Percentiles rank a stretch among this genome's conserved stretches.
Conservation (phyloP, 1,140 invertebrate genomes). For the Orussus abietinus region DNA sequence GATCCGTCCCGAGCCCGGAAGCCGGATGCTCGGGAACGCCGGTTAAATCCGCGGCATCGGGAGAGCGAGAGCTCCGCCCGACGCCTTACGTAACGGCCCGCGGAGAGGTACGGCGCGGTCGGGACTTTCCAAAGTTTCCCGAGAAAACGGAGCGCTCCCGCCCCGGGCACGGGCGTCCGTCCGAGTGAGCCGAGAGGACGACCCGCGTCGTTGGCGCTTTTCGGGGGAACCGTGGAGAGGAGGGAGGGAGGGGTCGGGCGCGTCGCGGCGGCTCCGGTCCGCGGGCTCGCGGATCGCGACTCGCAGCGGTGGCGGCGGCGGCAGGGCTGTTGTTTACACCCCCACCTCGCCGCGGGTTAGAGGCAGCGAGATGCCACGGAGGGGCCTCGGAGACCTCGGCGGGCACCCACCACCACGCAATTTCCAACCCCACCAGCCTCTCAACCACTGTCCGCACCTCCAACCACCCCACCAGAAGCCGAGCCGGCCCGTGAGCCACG, state of each 20-base stretch:
- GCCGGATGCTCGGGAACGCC: too few species aligned
- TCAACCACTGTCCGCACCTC: constrained; percentile 53
- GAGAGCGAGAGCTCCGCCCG: too few species aligned
- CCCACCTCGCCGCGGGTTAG: constrained; percentile 28
- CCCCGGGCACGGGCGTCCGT: too few species aligned
- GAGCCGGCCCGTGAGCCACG: constrained; percentile 46
- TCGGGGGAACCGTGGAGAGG: constrained; percentile 15
- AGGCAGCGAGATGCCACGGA: constrained; percentile 24
- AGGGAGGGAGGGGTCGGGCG: constrained; percentile 33
- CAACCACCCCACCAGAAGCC: constrained; percentile 52
- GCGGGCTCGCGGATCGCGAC: constrained; percentile 39
- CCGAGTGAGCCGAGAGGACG: too few species aligned
- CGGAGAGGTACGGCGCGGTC: too few species aligned
- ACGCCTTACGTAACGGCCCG: too few species aligned
- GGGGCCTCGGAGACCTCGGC: constrained; percentile 29
- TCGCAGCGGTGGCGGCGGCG: constrained; percentile 25
- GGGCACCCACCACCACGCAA: constrained; percentile 53
- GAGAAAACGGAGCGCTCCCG: too few species aligned
- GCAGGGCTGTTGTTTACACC: constrained; percentile 27
- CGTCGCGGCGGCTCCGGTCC: constrained; percentile 52
- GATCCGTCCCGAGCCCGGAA: too few species aligned
- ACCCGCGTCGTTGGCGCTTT: too few species aligned
- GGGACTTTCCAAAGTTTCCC: too few species aligned
- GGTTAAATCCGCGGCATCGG: too few species aligned
- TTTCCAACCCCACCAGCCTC: constrained; percentile 55